Evolutionary conservation across 2,113 vertebrate species (phyloP), one percentile per base, ranked within the genome.

Genomic region (Lota lota): DNA sequence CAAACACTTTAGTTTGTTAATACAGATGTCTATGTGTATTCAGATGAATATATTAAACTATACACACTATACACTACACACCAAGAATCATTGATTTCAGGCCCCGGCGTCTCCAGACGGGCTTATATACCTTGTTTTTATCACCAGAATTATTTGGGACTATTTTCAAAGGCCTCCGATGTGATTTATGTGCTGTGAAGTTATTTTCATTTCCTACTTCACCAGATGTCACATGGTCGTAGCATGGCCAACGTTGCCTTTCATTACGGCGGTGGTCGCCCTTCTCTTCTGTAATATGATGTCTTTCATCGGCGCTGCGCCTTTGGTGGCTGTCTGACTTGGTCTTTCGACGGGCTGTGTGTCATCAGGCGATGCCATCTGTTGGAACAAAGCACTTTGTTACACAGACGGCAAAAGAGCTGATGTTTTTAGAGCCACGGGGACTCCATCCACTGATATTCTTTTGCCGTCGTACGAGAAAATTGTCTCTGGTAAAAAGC

Each of bases 151-250:
- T 5, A 40, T 11, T 40, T 40, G 36, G 36, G 11, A 10, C 36
- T 40, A 40, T 40, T 40, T 40, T 77, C 73, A 69, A 77, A 71
- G 22, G 74, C 40, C 67, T 78, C 8, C 60, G 22, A 65, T 66
- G 61, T 82, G 81, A 85, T 84, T 82, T 79, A 85, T 77, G 79
- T 40, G 64, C 62, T 36, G 0, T 66, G 67, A 18, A 71, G 64
- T 86, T 82, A 69, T 18, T 33, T 20, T 51, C 5, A 83, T 81
- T 83, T 85, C 79, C 83, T 74, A 72, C 79, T 76, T 83, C 75
- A 81, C 85, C 83, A 67, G 53, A 20, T 17, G 63, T 71, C 63
- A 33, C 69, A 67, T 63, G 71, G 47, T 24, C 60, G 71, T 24
- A 61, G 47, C 21, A 68, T 75, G 22, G 21, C 63, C 56, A 61